Evolutionary conservation across 2,888 invertebrate genomes (phyloP), one percentile per base, ranked within the genome.

Genomic region (Epistrophella euchroma): DNA sequence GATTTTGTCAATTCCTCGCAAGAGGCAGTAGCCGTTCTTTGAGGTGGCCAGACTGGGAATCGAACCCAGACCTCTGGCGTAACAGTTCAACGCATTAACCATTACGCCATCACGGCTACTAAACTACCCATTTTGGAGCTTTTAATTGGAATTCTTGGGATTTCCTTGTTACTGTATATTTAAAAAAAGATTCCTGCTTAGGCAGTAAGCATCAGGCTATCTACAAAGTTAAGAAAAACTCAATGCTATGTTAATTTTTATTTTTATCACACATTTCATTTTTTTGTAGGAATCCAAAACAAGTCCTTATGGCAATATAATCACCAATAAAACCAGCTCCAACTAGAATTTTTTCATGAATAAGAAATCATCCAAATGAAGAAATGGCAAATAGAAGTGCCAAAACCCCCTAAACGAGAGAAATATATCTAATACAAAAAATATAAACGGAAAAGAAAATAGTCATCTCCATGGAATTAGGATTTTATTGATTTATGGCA

Each of bases 401-500:
- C 50, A 68, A 22, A 37, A 52, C 45, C 35, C 73, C 40, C 43
- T 17, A 10, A 50, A 70, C 13, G 10, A 66, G 25, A 35, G 35
- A 52, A 15, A 52, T 15, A 43, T 11, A 19, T 32, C 56, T 13
- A 37, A 13, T 6, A 55, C 11, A 62, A 15, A 47, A 32, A 74
- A 62, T 73, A 56, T 17, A 47, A 74, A 52, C 19, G 32, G 45
- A 55, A 32, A 28, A 4, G 28, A 28, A 28, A 78, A 74, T 47
- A 68, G 52, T 76, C 72, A 72, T 71, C 58, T 22, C 13, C 47
- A 73, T 73, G 62, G 76, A 85, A 73, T 85, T 60, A 35, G 64
- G 75, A 76, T 81, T 64, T 64, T 81, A 85, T 85, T 85, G 85
- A 85, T 85, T 81, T 85, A 85, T 81, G 58, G 66, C 55, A 73